Evolutionary conservation across 2,797 vertebrate genomes (phyloP).

Genomic region (Ctenosaura bakeri): DNA sequence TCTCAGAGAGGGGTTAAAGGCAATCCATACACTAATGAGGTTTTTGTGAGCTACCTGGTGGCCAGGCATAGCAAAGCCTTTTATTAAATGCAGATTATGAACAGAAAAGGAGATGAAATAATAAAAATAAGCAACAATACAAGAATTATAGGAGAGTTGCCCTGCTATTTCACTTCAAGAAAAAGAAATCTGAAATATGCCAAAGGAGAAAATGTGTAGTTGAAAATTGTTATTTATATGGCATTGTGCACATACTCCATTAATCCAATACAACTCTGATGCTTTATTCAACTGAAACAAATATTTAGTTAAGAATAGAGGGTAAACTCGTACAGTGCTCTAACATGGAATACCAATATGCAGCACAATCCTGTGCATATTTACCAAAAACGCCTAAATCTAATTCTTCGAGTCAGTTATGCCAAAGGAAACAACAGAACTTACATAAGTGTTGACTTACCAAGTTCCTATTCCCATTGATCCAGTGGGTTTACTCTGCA

Average conservation of each 20-base stretch:
- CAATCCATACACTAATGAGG: slow-evolving; percentile 37
- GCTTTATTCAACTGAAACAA: neutral
- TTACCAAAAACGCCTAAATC: neutral
- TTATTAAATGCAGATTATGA: slow-evolving; percentile 43
- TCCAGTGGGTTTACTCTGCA: no score
- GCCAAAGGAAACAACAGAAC: no score
- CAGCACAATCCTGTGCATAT: neutral
- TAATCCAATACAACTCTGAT: slow-evolving; percentile 19
- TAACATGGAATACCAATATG: neutral
- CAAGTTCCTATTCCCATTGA: no score
- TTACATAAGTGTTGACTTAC: no score
- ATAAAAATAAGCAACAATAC: slow-evolving; percentile 10
- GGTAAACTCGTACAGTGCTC: neutral
- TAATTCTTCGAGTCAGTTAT: no score
- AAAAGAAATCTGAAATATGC: slow-evolving; percentile 6
- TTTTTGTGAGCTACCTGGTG: slow-evolving; percentile 27
- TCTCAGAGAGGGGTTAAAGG: slow-evolving; percentile 49
- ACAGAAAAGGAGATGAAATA: neutral
- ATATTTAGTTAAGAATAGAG: neutral
- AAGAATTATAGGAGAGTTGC: slow-evolving; percentile 23
- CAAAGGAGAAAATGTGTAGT: neutral
- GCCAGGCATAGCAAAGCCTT: slow-evolving; percentile 36
- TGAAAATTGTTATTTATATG: neutral
- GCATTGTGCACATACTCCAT: neutral
- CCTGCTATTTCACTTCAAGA: neutral